phyloP scores from a whole-genome alignment of 2,888 invertebrate species.

The Tachina fera region DNA sequence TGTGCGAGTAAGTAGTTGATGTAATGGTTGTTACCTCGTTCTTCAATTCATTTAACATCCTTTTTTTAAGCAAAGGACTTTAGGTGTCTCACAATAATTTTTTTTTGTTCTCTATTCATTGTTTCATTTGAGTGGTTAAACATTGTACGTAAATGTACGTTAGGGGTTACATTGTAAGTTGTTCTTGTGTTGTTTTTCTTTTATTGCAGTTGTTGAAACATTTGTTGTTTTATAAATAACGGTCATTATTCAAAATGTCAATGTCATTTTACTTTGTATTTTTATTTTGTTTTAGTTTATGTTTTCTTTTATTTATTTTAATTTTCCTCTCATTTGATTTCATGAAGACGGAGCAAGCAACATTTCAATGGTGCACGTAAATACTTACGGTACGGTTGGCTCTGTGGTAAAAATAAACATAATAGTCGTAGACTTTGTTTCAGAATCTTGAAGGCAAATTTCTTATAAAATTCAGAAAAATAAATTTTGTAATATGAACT shows the following conservation, averaged over 20 bases:
- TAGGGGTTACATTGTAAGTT: constrained; percentile 13
- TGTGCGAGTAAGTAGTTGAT: constrained; percentile 4
- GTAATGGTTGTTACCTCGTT: constrained; percentile 45
- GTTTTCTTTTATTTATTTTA: constrained; percentile 20
- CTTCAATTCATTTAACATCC: constrained; percentile 59
- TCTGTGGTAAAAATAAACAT: not conserved
- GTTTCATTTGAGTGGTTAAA: constrained; percentile 39
- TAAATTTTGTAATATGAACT: no score
- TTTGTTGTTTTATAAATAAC: constrained; percentile 68
- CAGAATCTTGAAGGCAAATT: no score
- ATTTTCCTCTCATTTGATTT: constrained; percentile 29
- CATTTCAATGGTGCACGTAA: constrained; percentile 48
- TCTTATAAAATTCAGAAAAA: no score
- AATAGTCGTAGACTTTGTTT: not conserved
- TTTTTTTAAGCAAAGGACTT: constrained; percentile 59
- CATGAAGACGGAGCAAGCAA: constrained; percentile 29
- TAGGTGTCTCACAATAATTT: constrained; percentile 40
- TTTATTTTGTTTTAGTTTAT: constrained; percentile 28
- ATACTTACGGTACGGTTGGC: constrained; percentile 1
- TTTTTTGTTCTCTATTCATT: constrained; percentile 13
- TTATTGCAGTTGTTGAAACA: constrained; percentile 51
- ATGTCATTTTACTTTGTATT: constrained; percentile 77
- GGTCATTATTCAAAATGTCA: constrained; percentile 81
- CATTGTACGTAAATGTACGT: constrained; percentile 37
- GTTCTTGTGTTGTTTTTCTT: constrained; percentile 51